Evolutionary conservation across 2,797 vertebrate species (phyloP).

Genomic region (Chelonia mydas): DNA sequence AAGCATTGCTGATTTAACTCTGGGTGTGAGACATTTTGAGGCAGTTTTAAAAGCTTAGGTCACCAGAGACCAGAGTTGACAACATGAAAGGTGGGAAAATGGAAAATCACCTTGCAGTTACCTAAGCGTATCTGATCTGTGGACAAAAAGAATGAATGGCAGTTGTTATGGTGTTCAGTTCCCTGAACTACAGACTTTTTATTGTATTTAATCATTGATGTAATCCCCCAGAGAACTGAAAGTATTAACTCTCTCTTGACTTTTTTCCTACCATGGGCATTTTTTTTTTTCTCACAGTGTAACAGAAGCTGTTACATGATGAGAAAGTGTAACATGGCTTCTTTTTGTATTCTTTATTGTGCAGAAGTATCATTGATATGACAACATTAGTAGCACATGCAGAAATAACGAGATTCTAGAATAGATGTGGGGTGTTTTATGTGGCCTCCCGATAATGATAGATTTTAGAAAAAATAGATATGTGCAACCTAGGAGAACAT

Average conservation of each 20-base stretch:
- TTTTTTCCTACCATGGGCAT: neutral
- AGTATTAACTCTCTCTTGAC: neutral
- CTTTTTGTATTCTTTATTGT: constrained; percentile 5
- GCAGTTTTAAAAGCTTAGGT: neutral
- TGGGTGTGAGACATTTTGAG: neutral
- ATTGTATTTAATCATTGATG: neutral
- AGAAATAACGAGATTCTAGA: neutral
- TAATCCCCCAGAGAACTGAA: neutral
- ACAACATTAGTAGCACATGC: neutral
- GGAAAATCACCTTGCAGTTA: neutral
- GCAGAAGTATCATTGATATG: neutral
- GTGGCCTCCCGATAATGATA: neutral
- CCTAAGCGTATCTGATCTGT: neutral
- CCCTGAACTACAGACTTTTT: neutral
- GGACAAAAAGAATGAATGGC: neutral
- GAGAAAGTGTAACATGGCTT: neutral
- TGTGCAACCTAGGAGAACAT: neutral
- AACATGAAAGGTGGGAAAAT: neutral
- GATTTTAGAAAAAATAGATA: neutral
- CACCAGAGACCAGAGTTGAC: neutral
- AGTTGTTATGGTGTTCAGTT: neutral
- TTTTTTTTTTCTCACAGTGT: neutral
- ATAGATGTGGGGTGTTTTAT: neutral
- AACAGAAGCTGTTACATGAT: neutral
- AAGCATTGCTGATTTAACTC: neutral